Evolutionary conservation across 2,888 invertebrate species (phyloP).

Genomic region (Cacoxenus indagator): DNA sequence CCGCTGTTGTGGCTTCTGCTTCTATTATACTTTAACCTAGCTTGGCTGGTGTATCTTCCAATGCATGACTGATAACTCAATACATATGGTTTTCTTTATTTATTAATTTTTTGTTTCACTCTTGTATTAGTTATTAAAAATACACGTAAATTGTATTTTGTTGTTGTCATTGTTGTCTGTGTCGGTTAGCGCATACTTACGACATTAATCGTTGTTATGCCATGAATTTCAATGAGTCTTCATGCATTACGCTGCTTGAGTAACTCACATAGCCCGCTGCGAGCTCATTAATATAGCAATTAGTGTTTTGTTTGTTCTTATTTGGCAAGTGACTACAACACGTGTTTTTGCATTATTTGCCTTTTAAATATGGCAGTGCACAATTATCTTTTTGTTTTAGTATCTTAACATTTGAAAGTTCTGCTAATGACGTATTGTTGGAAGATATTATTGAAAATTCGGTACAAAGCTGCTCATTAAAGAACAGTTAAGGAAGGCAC

Average conservation of each 20-base stretch:
- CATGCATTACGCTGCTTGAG: background rate
- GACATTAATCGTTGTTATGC: conserved; percentile 60
- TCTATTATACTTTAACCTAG: background rate
- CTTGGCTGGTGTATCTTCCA: background rate
- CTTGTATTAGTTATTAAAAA: conserved; percentile 47
- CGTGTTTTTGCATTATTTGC: background rate
- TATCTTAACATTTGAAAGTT: no score
- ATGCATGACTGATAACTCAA: conserved; percentile 14
- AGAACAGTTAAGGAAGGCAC: no score
- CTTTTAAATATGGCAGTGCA: no score
- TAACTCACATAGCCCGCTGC: background rate
- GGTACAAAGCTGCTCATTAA: no score
- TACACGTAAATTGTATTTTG: conserved; percentile 51
- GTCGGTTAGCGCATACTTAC: conserved; percentile 54
- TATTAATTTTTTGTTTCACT: background rate
- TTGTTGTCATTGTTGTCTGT: background rate
- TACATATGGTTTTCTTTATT: background rate
- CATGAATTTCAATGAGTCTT: conserved; percentile 53
- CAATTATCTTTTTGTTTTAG: no score
- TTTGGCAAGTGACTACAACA: background rate
- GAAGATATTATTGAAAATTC: no score
- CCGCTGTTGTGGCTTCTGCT: background rate
- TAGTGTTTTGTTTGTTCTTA: background rate
- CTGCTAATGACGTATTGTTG: no score
- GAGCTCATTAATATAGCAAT: background rate